Base-by-base conservation (phyloP, 2,113 vertebrate genomes). In the Morphnarchus princeps region DNA sequence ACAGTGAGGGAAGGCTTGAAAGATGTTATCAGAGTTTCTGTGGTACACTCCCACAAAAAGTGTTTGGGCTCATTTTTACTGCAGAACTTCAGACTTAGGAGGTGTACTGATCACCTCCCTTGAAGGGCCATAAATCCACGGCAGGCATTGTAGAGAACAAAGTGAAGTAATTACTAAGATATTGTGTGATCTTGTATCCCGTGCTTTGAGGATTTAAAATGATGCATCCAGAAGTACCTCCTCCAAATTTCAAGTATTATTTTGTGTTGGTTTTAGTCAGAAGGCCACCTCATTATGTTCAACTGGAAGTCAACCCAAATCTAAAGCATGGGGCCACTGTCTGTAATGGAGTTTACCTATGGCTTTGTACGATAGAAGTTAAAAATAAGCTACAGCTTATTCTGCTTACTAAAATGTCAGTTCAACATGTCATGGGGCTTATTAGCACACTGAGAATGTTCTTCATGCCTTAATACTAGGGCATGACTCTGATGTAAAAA, bases 401-500 rank as follows among this genome's bases (percentile, higher is more conserved):
- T 91, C 83, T 6, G 4, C 67, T 85, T 80, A 17, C 74, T 87
- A 92, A 84, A 95, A 84, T 91, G 89, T 84, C 80, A 79, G 87
- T 85, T 93, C 91, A 94, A 70, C 84, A 36, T 96, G 89, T 95
- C 93, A 71, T 82, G 82, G 91, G 94, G 71, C 89, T 97, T 96
- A 95, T 97, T 94, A 97, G 78, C 63, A 11, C 88, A 83, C 78
- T 89, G 84, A 94, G 93, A 97, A 59, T 96, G 84, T 96, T 97
- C 93, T 94, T 96, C 91, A 66, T 97, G 91, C 87, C 87, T 93
- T 95, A 97, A 94, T 93, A 91, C 78, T 91, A 94, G 93, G 93
- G 91, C 96, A 94, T 74, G 83, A 82, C 89, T 96, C 89, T 90
- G 95, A 96, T 96, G 91, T 94, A 95, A 91, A 97, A 95, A 96